Conservation (phyloP, 2,888 invertebrate genomes). For the Ennomos erosarius region DNA sequence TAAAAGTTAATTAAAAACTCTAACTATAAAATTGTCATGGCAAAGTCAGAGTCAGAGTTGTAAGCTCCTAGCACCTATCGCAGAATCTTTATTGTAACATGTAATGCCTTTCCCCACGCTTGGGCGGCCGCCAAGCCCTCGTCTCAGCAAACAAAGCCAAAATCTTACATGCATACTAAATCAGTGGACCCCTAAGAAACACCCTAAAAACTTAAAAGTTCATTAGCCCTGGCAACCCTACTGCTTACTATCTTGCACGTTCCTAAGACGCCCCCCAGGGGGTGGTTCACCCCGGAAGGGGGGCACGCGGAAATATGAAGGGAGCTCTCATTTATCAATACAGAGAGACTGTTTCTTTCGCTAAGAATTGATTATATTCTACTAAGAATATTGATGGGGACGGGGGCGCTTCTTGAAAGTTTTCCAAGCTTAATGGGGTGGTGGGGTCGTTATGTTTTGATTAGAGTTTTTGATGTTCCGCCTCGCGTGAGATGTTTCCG, state of each 20-base stretch:
- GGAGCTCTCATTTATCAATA: constrained; percentile 85
- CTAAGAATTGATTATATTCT: constrained; percentile 84
- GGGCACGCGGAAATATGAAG: constrained; percentile 82
- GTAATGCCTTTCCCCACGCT: constrained; percentile 4
- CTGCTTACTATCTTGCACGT: constrained; percentile 82
- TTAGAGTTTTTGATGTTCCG: constrained; percentile 77
- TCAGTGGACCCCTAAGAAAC: constrained; percentile 53
- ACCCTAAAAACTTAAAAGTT: constrained; percentile 76
- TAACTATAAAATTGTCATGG: too few relatives aligned
- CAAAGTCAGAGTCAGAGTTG: background rate
- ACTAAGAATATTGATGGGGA: constrained; percentile 82
- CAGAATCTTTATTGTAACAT: constrained; percentile 12
- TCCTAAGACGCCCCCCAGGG: constrained; percentile 77
- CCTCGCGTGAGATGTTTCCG: constrained; percentile 47
- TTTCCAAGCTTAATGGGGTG: constrained; percentile 60
- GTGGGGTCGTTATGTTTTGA: constrained; percentile 65
- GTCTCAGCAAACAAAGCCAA: constrained; percentile 41
- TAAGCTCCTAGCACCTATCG: constrained; percentile 3
- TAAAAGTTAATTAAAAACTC: too few relatives aligned
- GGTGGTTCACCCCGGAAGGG: constrained; percentile 49
- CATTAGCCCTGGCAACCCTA: constrained; percentile 81
- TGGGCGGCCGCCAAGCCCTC: constrained; percentile 14
- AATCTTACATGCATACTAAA: constrained; percentile 50
- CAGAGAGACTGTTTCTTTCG: constrained; percentile 83
- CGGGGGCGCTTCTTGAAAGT: constrained; percentile 56